phyloP scores from a whole-genome alignment of 2,113 vertebrate genomes.

The Varanus salvator region DNA sequence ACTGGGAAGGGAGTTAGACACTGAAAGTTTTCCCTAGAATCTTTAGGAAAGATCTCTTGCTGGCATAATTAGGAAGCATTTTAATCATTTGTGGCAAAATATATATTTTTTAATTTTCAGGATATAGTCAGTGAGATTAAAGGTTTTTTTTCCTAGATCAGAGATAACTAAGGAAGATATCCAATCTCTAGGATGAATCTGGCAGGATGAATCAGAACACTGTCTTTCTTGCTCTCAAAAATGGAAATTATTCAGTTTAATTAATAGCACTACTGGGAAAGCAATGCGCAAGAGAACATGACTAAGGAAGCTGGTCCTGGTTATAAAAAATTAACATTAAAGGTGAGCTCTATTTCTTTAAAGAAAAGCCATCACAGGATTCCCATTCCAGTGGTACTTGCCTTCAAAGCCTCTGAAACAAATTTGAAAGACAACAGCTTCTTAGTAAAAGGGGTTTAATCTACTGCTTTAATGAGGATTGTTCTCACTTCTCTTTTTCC shows the following conservation, averaged over 20 bases:
- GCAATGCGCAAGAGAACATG: neutral
- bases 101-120: too few species aligned
- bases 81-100: neutral
- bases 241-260: neutral
- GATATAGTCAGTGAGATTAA: neutral
- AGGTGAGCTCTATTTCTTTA: neutral
- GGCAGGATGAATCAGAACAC: neutral
- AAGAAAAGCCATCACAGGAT: neutral
- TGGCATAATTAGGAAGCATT: neutral
- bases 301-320: neutral
- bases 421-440: neutral
- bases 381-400: neutral
- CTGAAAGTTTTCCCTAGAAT: neutral
- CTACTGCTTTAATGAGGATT: too few species aligned
- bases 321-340: neutral
- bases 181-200: neutral
- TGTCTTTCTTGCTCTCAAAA: neutral
- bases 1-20: too few species aligned
- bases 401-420: neutral
- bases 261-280: neutral
- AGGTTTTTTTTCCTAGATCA: neutral
- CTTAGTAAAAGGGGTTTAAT: too few species aligned
- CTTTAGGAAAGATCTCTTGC: neutral
- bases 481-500: too few species aligned
- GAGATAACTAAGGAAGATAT: neutral